phyloP scores from a whole-genome alignment of 2,888 invertebrate genomes.

The Caenorhabditis macrosperma region DNA sequence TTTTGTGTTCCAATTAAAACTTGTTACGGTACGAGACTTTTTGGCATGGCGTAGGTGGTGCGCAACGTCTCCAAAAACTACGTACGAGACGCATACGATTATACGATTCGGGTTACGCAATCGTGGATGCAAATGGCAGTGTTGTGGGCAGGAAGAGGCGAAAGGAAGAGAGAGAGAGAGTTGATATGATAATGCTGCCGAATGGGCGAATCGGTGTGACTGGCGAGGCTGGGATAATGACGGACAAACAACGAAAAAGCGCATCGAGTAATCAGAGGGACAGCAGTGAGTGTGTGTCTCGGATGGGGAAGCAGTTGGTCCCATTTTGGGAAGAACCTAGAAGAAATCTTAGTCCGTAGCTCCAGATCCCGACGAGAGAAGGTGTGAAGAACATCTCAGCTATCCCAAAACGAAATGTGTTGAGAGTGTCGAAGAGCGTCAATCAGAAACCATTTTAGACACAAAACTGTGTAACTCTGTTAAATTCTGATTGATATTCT shows the following conservation, averaged over 20 bases:
- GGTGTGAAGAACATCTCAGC: no score
- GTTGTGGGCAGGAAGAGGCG: slow-evolving; percentile 7
- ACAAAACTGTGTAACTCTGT: no score
- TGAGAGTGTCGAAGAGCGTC: no score
- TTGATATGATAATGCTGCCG: slow-evolving; percentile 49
- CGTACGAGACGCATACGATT: slow-evolving; percentile 54
- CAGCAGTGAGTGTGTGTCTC: not conserved
- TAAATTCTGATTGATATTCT: no score
- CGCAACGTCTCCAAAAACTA: slow-evolving; percentile 34
- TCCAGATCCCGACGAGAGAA: no score
- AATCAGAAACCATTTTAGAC: no score
- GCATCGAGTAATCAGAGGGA: not conserved
- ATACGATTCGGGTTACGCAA: slow-evolving; percentile 56
- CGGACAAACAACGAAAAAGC: slow-evolving; percentile 7
- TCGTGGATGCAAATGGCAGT: slow-evolving; percentile 40
- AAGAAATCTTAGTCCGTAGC: no score
- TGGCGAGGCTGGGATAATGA: slow-evolving; percentile 38
- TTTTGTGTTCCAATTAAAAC: slow-evolving; percentile 55
- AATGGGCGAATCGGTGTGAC: slow-evolving; percentile 30
- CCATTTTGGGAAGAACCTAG: no score
- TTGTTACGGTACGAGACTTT: slow-evolving; percentile 58
- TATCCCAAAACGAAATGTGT: no score
- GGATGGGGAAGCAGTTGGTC: not conserved
- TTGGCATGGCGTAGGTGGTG: slow-evolving; percentile 33
- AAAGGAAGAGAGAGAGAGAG: slow-evolving; percentile 12